These are phyloP conservation scores for Pelecanoides urinatrix DNA, from an alignment of 2,113 vertebrate genomes.

Conservation along the genomic window DNA sequence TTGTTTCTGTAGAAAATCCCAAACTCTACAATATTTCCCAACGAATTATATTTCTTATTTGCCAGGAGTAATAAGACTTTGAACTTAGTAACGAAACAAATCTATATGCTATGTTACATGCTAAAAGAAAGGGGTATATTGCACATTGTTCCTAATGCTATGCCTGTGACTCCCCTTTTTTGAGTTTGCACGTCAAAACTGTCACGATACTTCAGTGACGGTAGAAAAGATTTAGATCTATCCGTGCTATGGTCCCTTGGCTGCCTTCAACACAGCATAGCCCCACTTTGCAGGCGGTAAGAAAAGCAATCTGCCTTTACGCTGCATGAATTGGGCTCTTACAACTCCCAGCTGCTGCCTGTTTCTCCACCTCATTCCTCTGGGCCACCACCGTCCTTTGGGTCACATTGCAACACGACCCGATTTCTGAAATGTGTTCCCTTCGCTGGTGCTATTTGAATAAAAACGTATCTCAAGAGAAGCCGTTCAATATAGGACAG, in stretches of 20 bases:
- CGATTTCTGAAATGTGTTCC: neutral
- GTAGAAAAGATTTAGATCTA: neutral
- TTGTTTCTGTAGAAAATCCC: neutral
- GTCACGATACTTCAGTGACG: neutral
- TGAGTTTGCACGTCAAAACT: neutral
- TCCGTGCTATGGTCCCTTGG: neutral
- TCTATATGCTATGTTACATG: rapidly evolving
- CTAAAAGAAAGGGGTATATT: neutral
- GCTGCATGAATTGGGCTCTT: neutral
- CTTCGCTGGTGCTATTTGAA: neutral
- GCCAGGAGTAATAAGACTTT: neutral
- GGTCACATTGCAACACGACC: neutral
- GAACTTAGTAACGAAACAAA: neutral
- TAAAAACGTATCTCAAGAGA: neutral
- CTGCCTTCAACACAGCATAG: neutral
- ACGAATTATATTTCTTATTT: neutral
- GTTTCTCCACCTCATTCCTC: neutral
- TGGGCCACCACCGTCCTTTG: neutral
- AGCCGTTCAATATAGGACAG: neutral
- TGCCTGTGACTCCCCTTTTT: neutral
- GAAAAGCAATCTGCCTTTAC: neutral
- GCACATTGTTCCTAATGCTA: neutral
- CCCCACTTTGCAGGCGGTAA: neutral
- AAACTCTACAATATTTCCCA: neutral
- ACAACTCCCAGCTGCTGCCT: neutral